Conservation (phyloP, 2,888 invertebrate genomes). For the Lasioglossum villosulum region DNA sequence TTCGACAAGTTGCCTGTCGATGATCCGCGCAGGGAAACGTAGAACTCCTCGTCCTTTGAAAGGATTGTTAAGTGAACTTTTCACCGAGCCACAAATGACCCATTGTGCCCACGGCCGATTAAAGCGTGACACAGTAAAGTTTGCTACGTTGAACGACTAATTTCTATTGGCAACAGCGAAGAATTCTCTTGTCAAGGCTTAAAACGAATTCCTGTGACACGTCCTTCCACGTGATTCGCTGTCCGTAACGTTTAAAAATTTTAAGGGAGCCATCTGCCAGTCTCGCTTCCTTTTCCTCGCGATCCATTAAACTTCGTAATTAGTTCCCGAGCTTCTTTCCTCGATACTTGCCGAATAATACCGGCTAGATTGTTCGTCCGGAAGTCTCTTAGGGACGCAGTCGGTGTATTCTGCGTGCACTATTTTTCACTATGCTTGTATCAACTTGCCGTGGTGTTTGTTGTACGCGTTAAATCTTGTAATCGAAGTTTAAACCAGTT, state of each 20-base stretch:
- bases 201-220: not conserved
- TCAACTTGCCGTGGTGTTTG: too few relatives aligned
- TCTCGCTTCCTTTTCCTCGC: slow-evolving; percentile 25
- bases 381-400: slow-evolving; percentile 13
- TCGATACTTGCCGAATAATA: slow-evolving; percentile 32
- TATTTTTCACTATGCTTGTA: too few relatives aligned
- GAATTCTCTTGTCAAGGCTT: not conserved
- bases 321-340: slow-evolving; percentile 46
- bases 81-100: not conserved
- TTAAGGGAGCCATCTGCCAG: slow-evolving; percentile 29
- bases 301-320: slow-evolving; percentile 57
- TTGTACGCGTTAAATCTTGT: too few relatives aligned
- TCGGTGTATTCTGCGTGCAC: not conserved
- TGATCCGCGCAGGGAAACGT: too few relatives aligned
- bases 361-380: slow-evolving; percentile 18
- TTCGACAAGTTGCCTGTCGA: too few relatives aligned
- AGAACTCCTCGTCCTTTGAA: not conserved
- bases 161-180: not conserved
- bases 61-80: not conserved
- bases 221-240: not conserved
- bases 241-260: slow-evolving; percentile 43
- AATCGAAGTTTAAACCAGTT: too few relatives aligned
- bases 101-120: not conserved
- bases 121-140: not conserved
- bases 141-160: not conserved